These are phyloP conservation scores for Acanthochromis polyacanthus DNA, from an alignment of 2,113 vertebrate genomes.

Conservation along the genomic window DNA sequence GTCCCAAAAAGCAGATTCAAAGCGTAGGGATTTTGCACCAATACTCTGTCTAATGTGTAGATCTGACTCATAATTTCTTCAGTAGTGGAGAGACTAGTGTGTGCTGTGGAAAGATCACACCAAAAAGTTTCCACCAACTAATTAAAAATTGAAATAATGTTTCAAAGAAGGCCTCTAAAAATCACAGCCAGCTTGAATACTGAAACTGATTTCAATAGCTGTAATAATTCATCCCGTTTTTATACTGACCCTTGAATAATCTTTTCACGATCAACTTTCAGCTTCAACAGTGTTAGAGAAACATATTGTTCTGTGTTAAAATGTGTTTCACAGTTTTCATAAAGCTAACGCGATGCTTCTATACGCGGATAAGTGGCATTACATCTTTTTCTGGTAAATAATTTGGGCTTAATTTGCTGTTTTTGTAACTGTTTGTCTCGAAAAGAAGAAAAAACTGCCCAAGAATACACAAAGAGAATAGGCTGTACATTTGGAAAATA, in stretches of 20 bases:
- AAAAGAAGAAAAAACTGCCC: no score
- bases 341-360: neutral
- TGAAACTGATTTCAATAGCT: neutral
- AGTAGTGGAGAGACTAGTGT: neutral
- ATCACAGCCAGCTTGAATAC: neutral
- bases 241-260: neutral
- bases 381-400: no score
- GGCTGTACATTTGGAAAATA: no score
- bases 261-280: neutral
- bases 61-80: neutral
- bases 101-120: neutral
- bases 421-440: no score
- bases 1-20: neutral
- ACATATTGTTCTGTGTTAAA: neutral
- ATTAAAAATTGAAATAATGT: rapidly evolving
- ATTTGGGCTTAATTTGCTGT: no score
- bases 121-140: neutral
- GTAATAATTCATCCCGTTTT: neutral
- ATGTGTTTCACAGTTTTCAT: neutral
- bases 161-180: rapidly evolving
- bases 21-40: neutral
- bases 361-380: neutral
- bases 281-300: neutral
- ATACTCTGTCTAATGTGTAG: neutral
- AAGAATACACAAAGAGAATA: no score